phyloP scores from a whole-genome alignment of 92 coral and sea anemone genomes.

The Diadumene lineata region DNA sequence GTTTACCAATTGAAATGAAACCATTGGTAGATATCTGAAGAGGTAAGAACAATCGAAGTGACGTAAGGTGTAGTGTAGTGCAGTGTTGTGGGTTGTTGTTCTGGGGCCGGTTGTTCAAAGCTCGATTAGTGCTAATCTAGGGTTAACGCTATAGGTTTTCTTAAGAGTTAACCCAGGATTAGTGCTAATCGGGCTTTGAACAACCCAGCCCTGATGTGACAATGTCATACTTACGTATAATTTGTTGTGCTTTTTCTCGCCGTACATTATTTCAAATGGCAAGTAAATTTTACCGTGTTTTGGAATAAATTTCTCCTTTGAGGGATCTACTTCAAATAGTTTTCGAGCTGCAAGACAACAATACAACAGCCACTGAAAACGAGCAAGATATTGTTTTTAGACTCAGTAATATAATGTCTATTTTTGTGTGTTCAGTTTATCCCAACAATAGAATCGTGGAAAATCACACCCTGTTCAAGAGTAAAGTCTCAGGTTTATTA shows the following conservation, averaged over 20 bases:
- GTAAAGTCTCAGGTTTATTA: too few species aligned
- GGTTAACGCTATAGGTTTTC: too few species aligned
- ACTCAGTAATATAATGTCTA: too few species aligned
- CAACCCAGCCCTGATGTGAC: too few species aligned
- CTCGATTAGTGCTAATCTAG: too few species aligned
- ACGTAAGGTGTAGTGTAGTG: neutral
- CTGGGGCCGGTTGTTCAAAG: too few species aligned
- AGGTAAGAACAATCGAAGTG: neutral
- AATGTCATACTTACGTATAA: conserved; percentile 54
- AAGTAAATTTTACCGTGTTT: neutral
- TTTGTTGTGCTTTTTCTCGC: conserved; percentile 37
- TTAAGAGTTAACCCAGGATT: too few species aligned
- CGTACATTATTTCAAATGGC: conserved; percentile 39
- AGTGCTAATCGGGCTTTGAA: too few species aligned
- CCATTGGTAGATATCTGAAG: conserved; percentile 55
- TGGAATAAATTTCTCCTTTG: neutral
- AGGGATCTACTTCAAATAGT: conserved; percentile 12
- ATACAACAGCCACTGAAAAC: neutral
- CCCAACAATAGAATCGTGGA: too few species aligned
- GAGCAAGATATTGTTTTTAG: too few species aligned
- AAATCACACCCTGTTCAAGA: too few species aligned
- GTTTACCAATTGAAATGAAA: conserved; percentile 36
- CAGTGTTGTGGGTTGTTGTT: neutral
- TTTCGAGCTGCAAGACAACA: conserved; percentile 19
- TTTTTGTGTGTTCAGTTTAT: too few species aligned